phyloP scores from a whole-genome alignment of 2,797 vertebrate genomes.

The Gambusia yucatana region DNA sequence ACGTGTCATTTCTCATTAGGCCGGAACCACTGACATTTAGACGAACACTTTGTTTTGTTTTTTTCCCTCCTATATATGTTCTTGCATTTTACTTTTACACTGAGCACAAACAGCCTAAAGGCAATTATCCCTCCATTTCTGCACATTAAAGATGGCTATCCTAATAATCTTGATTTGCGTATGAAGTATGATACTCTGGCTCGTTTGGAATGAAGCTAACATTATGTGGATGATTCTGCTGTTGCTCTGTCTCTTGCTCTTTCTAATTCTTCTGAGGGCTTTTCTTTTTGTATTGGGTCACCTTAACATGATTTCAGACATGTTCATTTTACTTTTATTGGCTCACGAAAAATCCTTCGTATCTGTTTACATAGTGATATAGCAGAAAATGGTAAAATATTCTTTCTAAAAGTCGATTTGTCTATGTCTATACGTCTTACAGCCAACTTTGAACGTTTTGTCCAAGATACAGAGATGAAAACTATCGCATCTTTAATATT shows the following conservation, averaged over 20 bases:
- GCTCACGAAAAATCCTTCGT: neutral
- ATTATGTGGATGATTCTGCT: conserved; percentile 35
- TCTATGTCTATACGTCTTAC: neutral
- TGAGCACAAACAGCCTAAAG: conserved; percentile 41
- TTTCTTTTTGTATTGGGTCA: conserved; percentile 12
- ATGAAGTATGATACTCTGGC: conserved; percentile 41
- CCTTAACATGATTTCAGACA: neutral
- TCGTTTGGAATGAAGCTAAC: conserved; percentile 33
- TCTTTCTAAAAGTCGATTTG: neutral
- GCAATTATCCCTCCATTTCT: conserved; percentile 39
- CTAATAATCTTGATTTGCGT: conserved; percentile 56
- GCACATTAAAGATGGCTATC: conserved; percentile 45
- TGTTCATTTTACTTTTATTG: neutral
- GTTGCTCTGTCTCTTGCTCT: neutral
- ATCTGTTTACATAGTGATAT: neutral
- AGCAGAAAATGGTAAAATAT: neutral
- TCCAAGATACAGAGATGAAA: neutral
- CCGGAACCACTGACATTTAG: conserved; percentile 63
- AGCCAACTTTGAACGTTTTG: neutral
- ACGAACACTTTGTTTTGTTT: conserved; percentile 50
- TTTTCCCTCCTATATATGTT: conserved; percentile 34
- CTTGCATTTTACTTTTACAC: conserved; percentile 31
- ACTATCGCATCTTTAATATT: neutral
- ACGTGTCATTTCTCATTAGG: conserved; percentile 79
- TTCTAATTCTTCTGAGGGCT: neutral